These are phyloP conservation scores for Gastracanthus pulcherrimus DNA, from an alignment of 2,888 invertebrate species.

Conservation along the genomic window DNA sequence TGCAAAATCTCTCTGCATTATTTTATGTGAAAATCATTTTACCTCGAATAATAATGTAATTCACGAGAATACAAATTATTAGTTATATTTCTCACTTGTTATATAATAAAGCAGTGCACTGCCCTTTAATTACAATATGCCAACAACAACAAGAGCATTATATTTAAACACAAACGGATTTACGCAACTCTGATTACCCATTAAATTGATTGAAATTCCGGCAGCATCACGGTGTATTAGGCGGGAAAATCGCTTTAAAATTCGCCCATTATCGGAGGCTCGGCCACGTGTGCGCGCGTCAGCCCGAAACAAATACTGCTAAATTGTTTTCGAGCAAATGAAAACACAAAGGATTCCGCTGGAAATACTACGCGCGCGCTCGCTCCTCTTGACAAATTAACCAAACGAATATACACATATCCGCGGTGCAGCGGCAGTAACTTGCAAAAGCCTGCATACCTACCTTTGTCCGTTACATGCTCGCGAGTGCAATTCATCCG, in stretches of 20 bases:
- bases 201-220: conserved; percentile 2
- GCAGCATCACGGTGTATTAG: neutral
- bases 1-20: too few relatives aligned
- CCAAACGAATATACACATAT: neutral
- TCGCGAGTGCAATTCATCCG: conserved; percentile 5
- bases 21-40: too few relatives aligned
- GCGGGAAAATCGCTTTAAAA: conserved; percentile 16
- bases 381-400: conserved; percentile 9
- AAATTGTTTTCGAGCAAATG: conserved; percentile 39
- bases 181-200: conserved; percentile 14
- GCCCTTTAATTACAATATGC: too few relatives aligned
- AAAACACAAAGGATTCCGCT: conserved; percentile 14
- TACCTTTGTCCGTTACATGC: conserved; percentile 6
- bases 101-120: too few relatives aligned
- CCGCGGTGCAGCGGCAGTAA: neutral
- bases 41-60: too few relatives aligned
- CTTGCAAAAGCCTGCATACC: neutral
- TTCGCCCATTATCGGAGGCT: neutral
- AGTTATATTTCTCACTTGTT: too few relatives aligned
- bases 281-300: neutral
- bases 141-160: neutral
- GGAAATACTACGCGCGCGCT: neutral
- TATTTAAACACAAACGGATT: conserved; percentile 21
- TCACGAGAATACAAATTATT: too few relatives aligned
- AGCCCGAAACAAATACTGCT: neutral